phyloP scores from a whole-genome alignment of 2,113 vertebrate species.

The Monarcha castaneiventris region DNA sequence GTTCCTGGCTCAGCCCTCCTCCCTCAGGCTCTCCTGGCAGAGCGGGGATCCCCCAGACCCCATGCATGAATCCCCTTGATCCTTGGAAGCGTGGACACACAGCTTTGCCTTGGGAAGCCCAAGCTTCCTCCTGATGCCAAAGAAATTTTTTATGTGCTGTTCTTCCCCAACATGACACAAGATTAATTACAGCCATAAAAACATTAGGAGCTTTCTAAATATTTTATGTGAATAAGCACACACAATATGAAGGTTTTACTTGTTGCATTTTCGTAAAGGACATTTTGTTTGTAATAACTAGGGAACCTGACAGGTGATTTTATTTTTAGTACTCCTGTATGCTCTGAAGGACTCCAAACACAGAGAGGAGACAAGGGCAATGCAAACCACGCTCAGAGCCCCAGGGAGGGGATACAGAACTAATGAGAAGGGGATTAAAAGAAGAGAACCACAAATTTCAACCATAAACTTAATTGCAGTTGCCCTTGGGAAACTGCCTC shows the following conservation, averaged over 20 bases:
- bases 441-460: neutral
- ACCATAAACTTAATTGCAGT: neutral
- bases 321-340: conserved; percentile 37
- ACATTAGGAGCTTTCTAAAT: conserved; percentile 60
- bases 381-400: neutral
- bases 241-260: conserved; percentile 11
- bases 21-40: neutral
- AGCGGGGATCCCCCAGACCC: neutral
- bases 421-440: neutral
- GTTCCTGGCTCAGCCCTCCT: neutral
- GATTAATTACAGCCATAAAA: conserved; percentile 69
- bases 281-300: conserved; percentile 33
- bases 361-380: neutral
- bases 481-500: neutral
- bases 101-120: neutral
- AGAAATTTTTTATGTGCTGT: conserved; percentile 1
- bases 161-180: conserved; percentile 25
- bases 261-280: conserved; percentile 8
- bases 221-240: conserved; percentile 56
- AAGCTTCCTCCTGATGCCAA: neutral
- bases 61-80: rapidly evolving
- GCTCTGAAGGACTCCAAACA: neutral
- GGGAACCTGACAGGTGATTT: conserved; percentile 24
- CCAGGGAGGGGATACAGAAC: neutral
- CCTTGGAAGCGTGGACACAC: rapidly evolving